Conservation (phyloP, 2,797 vertebrate genomes). For the Lutjanus campechanus region DNA sequence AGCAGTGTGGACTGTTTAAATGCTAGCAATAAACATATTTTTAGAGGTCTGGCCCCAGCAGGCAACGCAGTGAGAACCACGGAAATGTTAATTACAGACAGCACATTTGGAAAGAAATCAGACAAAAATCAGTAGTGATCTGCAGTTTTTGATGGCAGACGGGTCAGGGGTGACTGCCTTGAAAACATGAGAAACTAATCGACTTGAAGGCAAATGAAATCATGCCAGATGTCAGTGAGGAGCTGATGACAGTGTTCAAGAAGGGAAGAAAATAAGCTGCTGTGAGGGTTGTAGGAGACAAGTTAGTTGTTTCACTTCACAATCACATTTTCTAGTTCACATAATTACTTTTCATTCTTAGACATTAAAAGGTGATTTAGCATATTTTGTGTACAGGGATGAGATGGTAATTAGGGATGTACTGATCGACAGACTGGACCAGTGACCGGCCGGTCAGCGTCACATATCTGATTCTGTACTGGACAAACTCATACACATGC, state of each 20-base stretch:
- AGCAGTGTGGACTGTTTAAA: not conserved
- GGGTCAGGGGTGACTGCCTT: not conserved
- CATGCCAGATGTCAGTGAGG: slow-evolving; percentile 34
- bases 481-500: too few species aligned
- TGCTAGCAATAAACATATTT: slow-evolving; percentile 9
- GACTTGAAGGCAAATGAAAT: slow-evolving; percentile 35
- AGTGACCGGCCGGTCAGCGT: too few species aligned
- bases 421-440: too few species aligned
- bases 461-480: too few species aligned
- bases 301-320: not conserved
- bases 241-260: slow-evolving; percentile 9
- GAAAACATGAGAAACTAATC: slow-evolving; percentile 1
- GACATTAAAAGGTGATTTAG: too few species aligned
- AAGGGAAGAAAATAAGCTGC: not conserved
- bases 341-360: not conserved
- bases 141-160: slow-evolving; percentile 15
- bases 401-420: not conserved
- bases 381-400: too few species aligned
- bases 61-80: not conserved
- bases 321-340: not conserved
- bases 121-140: slow-evolving; percentile 24
- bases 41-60: not conserved
- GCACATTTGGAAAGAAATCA: slow-evolving; percentile 17
- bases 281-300: not conserved
- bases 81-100: slow-evolving; percentile 43